phyloP scores from a whole-genome alignment of 2,888 invertebrate genomes.

The Scotopteryx bipunctaria region DNA sequence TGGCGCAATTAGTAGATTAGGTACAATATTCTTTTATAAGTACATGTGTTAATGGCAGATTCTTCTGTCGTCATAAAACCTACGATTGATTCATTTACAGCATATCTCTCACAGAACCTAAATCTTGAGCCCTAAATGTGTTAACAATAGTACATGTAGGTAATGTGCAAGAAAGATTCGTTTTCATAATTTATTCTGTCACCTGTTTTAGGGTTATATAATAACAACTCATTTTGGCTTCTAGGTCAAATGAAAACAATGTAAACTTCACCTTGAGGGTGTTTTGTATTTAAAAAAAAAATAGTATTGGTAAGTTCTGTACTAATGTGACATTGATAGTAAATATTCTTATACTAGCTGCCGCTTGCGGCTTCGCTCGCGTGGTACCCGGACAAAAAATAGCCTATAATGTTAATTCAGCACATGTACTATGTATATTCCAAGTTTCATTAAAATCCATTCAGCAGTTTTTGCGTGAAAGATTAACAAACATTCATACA shows the following conservation, averaged over 20 bases:
- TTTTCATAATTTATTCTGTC: neutral
- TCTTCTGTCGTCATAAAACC: neutral
- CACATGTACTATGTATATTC: too few species aligned
- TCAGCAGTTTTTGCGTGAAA: too few species aligned
- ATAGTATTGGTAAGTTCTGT: too few species aligned
- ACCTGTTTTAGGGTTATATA: neutral
- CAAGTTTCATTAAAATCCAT: too few species aligned
- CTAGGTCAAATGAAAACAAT: conserved; percentile 8
- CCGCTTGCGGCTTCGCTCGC: too few species aligned
- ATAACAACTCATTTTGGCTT: neutral
- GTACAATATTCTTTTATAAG: neutral
- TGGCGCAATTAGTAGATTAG: too few species aligned
- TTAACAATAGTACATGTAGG: neutral
- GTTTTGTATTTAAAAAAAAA: neutral
- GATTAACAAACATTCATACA: too few species aligned
- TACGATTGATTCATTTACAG: too few species aligned
- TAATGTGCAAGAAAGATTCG: neutral
- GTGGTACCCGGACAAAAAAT: too few species aligned
- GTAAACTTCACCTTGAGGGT: conserved; percentile 8
- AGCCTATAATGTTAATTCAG: too few species aligned
- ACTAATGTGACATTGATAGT: too few species aligned
- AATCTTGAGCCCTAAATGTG: neutral
- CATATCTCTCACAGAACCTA: neutral
- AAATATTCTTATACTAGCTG: too few species aligned
- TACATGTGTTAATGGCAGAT: neutral